phyloP scores from a whole-genome alignment of 2,797 vertebrate genomes.

The Cyprinella venusta region DNA sequence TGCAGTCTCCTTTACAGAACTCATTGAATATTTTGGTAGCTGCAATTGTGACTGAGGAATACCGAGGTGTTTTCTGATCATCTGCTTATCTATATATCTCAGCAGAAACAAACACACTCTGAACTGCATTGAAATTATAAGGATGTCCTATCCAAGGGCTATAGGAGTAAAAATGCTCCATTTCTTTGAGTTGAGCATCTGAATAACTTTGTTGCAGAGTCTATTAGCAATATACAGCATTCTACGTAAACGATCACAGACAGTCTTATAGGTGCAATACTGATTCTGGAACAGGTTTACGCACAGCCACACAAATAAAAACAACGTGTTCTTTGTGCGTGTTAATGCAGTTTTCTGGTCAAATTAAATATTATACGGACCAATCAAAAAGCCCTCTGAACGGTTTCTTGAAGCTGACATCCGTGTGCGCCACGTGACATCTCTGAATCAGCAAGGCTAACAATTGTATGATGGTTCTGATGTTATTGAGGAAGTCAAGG shows the following conservation, averaged over 20 bases:
- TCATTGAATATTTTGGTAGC: not conserved
- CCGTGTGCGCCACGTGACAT: not conserved
- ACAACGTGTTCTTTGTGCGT: no score
- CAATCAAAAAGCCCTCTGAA: not conserved
- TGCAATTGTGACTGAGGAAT: constrained; percentile 2
- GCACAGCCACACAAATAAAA: not conserved
- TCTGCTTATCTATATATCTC: not conserved
- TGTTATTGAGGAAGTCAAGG: constrained; percentile 32
- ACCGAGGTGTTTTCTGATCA: not conserved
- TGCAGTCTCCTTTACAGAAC: constrained; percentile 5
- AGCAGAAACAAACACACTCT: not conserved
- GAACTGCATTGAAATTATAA: not conserved
- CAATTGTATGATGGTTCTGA: constrained; percentile 25
- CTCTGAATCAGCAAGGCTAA: constrained; percentile 2
- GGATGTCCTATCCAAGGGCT: not conserved
- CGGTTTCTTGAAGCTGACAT: not conserved
- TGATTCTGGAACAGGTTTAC: not conserved
- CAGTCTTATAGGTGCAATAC: not conserved
- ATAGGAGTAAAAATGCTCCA: not conserved
- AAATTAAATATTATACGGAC: not conserved
- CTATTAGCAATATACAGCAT: not conserved
- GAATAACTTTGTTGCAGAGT: not conserved
- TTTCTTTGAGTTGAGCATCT: not conserved
- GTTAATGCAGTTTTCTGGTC: not conserved
- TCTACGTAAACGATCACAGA: not conserved